Evolutionary conservation across 2,113 vertebrate species (phyloP).

Genomic region (Pycnonotus jocosus): DNA sequence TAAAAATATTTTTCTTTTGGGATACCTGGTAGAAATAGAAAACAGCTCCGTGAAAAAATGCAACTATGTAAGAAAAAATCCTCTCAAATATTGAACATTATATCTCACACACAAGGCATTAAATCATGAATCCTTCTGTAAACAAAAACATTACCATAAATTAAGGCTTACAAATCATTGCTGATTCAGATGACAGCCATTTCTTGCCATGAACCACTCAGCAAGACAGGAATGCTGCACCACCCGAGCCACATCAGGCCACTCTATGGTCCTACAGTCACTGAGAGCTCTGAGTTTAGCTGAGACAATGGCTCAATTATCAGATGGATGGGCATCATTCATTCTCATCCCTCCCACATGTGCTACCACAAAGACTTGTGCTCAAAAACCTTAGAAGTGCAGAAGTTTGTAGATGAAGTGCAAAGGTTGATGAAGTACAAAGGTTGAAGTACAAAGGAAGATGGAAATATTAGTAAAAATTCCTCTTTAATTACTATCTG

Average conservation of each 20-base stretch:
- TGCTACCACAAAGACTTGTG: not conserved
- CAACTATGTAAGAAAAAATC: not conserved
- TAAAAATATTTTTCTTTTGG: not conserved
- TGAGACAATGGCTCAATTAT: not conserved
- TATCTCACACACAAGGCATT: not conserved
- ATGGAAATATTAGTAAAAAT: not conserved
- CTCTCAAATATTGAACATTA: not conserved
- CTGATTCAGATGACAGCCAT: not conserved
- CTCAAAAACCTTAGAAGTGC: not conserved
- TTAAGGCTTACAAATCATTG: not conserved
- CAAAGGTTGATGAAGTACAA: not conserved
- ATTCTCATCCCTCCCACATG: not conserved
- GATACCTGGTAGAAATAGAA: not conserved
- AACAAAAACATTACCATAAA: slow-evolving; percentile 1
- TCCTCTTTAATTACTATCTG: not conserved
- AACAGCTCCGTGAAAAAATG: not conserved
- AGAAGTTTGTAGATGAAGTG: not conserved
- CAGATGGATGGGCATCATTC: not conserved
- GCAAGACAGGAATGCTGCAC: not conserved
- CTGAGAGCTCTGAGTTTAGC: not conserved
- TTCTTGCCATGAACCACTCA: not conserved
- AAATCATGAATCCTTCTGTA: not conserved
- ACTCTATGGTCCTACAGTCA: not conserved
- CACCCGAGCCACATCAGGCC: not conserved
- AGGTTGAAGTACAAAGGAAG: not conserved